These are phyloP conservation scores for Boulengeromyrus knoepffleri DNA, from an alignment of 2,113 vertebrate species.

Conservation along the genomic window DNA sequence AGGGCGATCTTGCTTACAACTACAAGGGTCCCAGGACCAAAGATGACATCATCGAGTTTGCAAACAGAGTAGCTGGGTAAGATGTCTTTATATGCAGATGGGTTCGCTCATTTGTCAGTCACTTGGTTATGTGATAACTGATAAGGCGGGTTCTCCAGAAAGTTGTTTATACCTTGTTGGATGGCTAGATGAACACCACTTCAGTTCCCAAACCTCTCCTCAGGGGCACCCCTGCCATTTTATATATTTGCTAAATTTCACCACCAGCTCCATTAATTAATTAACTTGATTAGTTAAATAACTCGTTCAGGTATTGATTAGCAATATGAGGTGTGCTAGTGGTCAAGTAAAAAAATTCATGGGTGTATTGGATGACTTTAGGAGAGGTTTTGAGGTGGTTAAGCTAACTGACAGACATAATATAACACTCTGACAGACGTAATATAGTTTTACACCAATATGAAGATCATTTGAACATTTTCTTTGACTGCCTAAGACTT, in stretches of 20 bases:
- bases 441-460: neutral
- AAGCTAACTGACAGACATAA: neutral
- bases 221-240: neutral
- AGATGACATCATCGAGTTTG: conserved; percentile 88
- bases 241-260: neutral
- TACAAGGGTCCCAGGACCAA: conserved; percentile 81
- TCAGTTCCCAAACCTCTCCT: neutral
- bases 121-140: neutral
- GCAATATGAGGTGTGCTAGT: neutral
- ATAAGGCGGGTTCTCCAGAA: neutral
- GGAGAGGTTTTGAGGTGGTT: neutral
- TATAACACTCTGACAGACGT: neutral
- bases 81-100: conserved; percentile 19
- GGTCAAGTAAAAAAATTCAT: neutral
- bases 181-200: neutral
- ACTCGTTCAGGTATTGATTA: neutral
- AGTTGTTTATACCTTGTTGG: neutral
- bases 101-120: neutral
- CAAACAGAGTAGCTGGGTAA: conserved; percentile 85
- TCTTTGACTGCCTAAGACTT: neutral
- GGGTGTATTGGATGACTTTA: neutral
- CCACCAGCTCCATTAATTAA: neutral
- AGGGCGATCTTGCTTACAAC: conserved; percentile 79
- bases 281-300: neutral
- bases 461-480: neutral